Evolutionary conservation across 2,113 vertebrate species (phyloP).

Genomic region (Amphiprion percula): DNA sequence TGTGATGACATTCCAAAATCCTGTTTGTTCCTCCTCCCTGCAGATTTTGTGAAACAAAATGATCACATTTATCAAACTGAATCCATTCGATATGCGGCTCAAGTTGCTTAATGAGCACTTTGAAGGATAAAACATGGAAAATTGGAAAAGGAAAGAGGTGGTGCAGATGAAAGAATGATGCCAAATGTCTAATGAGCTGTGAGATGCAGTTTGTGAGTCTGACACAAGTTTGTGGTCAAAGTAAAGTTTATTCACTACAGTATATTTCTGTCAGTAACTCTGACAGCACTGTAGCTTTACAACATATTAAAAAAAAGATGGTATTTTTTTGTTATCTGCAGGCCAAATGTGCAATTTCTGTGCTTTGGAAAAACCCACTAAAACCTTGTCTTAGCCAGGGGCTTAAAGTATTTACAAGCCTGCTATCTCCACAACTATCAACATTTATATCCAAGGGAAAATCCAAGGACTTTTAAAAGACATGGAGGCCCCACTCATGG

Average conservation of each 20-base stretch:
- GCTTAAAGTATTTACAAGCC: background rate
- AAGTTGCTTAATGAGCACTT: constrained; percentile 41
- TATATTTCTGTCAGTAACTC: too few species aligned
- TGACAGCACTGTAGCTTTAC: too few species aligned
- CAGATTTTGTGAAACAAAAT: constrained; percentile 45
- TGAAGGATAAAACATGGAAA: background rate
- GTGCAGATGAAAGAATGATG: background rate
- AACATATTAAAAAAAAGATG: too few species aligned
- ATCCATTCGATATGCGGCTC: constrained; percentile 24
- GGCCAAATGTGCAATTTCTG: background rate
- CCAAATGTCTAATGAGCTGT: background rate
- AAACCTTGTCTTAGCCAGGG: background rate
- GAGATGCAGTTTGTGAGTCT: background rate
- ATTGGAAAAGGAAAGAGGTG: constrained; percentile 1
- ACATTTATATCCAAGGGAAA: background rate
- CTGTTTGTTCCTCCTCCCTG: constrained; percentile 60
- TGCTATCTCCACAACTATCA: background rate
- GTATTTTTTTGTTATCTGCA: background rate
- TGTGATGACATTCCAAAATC: constrained; percentile 62
- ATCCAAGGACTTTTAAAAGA: constrained; percentile 5
- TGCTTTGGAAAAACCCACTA: background rate
- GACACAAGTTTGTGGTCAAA: background rate
- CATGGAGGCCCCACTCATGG: background rate
- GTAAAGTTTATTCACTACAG: background rate
- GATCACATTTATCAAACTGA: constrained; percentile 49